Evolutionary conservation across 2,797 vertebrate genomes (phyloP), one percentile per base, ranked within the genome.

Genomic region (Enteromius radiatus): DNA sequence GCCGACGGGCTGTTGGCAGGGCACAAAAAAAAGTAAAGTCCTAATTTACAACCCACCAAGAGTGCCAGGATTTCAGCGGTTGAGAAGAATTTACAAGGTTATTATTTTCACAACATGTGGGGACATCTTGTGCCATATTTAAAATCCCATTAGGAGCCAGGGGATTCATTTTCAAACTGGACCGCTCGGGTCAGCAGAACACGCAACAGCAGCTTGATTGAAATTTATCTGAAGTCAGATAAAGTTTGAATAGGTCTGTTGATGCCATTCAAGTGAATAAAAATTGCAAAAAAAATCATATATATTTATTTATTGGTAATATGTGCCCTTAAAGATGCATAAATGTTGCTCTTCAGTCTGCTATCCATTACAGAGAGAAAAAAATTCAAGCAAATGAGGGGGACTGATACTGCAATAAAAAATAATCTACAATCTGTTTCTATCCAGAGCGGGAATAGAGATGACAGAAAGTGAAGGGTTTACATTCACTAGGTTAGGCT

Each of bases 61-160:
- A 87, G 84, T 89, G 87, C 89, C 91, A 90, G 89, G 87, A 87
- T 89, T 77, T 89, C 84, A 81, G 84, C 76, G 88, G 87, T 81
- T 77, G 76, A 82, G 84, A 84, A 91, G 86, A 90, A 92, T 93
- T 92, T 91, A 92, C 89, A 90, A 90, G 91, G 74, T 81, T 88
- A 91, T 92, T 91, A 90, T 91, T 91, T 93, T 92, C 90, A 86
- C 85, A 85, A 86, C 85, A 87, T 87, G 9, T 76, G 19, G 65
- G 41, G 71, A 85, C 84, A 80, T 87, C 73, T 83, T 49, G 79
- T 82, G 82, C 76, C 56, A 84, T 83, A 67, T 87, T 89, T 86
- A 86, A 88, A 88, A 71, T 87, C 67, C 65, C 79, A 75, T 88
- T 85, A 84, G 90, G 88, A 89, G 84, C 89, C 87, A 87, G 78